phyloP scores from a whole-genome alignment of 2,113 vertebrate genomes.

The Zosterops japonicus region DNA sequence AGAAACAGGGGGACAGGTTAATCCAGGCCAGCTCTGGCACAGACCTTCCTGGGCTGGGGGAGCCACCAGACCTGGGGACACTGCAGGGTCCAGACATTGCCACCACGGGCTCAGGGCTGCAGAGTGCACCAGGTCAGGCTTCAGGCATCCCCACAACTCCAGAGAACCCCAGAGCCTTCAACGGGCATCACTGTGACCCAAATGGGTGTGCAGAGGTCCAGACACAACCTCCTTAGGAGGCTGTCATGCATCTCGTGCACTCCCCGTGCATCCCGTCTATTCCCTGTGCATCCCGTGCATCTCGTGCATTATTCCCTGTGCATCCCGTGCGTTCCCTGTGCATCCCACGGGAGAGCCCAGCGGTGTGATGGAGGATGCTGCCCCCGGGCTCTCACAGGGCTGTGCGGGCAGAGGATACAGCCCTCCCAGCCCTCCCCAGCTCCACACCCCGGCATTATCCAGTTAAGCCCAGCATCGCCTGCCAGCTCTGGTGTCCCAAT shows the following conservation, averaged over 20 bases:
- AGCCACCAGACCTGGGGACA: neutral
- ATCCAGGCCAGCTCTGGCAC: neutral
- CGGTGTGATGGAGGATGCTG: rapidly evolving
- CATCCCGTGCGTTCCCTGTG: neutral
- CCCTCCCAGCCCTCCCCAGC: rapidly evolving
- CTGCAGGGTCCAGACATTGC: rapidly evolving
- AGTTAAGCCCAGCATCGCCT: neutral
- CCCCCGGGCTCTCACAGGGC: rapidly evolving
- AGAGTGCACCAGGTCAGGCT: rapidly evolving
- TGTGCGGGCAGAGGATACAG: neutral
- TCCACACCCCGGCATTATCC: neutral
- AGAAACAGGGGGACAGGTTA: neutral
- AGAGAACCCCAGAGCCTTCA: neutral
- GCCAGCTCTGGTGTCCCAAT: neutral
- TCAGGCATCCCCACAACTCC: rapidly evolving
- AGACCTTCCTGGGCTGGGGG: neutral
- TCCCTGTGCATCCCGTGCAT: no score
- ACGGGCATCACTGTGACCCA: rapidly evolving
- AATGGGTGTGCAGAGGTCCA: neutral
- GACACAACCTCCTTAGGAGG: no score
- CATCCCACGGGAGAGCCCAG: neutral
- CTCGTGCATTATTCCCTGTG: neutral
- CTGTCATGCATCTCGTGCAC: rapidly evolving
- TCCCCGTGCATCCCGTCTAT: rapidly evolving
- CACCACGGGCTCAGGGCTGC: neutral